Conservation (phyloP, 2,888 invertebrate genomes). For the Campoplex capitator region DNA sequence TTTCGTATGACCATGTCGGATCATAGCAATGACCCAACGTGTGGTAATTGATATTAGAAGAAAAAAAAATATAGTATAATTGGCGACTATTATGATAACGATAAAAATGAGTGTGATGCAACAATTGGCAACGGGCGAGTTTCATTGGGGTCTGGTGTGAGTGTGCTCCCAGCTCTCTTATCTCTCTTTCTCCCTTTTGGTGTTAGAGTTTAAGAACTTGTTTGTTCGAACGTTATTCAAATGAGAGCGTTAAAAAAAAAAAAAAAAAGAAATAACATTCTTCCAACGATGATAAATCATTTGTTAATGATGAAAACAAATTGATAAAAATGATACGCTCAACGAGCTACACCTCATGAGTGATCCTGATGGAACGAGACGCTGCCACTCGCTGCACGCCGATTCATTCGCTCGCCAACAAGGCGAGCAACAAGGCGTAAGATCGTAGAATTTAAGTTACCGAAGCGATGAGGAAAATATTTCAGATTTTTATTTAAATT, state of each 20-base stretch:
- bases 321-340: constrained; percentile 44
- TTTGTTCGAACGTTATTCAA: constrained; percentile 52
- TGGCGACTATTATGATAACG: background rate
- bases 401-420: constrained; percentile 28
- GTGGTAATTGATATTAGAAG: background rate
- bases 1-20: constrained; percentile 81
- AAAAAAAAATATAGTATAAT: background rate
- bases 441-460: constrained; percentile 30
- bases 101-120: constrained; percentile 48
- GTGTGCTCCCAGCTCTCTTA: constrained; percentile 81
- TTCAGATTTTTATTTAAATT: background rate
- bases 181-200: constrained; percentile 78
- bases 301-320: background rate
- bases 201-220: constrained; percentile 74
- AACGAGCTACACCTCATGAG: constrained; percentile 81
- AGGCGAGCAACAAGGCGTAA: too few relatives aligned
- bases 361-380: constrained; percentile 80
- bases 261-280: background rate
- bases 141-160: constrained; percentile 84
- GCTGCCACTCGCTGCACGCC: constrained; percentile 80
- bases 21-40: constrained; percentile 61
- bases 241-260: constrained; percentile 32
- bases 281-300: background rate
- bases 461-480: background rate
- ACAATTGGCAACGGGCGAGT: constrained; percentile 82